These are phyloP conservation scores for Hemaris fuciformis DNA, from an alignment of 2,888 invertebrate genomes.

Conservation along the genomic window DNA sequence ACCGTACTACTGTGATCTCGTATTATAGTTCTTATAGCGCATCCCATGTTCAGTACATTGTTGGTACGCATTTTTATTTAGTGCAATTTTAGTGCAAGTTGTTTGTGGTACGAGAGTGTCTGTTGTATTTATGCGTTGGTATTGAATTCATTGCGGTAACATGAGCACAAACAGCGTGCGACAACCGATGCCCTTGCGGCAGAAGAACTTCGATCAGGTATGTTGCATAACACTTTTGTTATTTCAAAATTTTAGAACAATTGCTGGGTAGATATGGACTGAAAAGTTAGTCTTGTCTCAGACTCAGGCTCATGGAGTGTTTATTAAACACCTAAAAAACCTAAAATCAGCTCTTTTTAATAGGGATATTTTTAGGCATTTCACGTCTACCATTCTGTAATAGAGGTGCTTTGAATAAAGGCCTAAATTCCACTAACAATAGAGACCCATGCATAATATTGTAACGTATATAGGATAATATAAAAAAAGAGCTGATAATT, in stretches of 20 bases:
- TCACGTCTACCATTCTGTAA: too few relatives aligned
- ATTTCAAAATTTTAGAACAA: conserved; percentile 16
- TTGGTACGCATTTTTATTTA: conserved; percentile 31
- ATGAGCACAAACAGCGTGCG: conserved; percentile 46
- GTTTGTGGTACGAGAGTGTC: conserved; percentile 7
- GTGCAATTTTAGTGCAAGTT: conserved; percentile 22
- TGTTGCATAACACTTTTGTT: conserved; percentile 23
- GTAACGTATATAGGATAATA: too few relatives aligned
- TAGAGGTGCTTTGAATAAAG: too few relatives aligned
- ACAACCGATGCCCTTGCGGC: conserved; percentile 83
- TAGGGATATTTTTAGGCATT: neutral
- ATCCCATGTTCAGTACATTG: conserved; percentile 10
- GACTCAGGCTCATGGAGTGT: too few relatives aligned
- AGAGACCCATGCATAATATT: too few relatives aligned
- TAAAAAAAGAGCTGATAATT: neutral
- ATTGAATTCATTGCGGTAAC: conserved; percentile 51
- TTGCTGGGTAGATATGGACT: neutral
- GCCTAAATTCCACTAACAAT: too few relatives aligned
- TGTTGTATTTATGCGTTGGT: conserved; percentile 35
- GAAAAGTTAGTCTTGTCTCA: too few relatives aligned
- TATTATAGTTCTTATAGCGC: conserved; percentile 35
- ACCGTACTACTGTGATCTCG: conserved; percentile 60
- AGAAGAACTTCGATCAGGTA: conserved; percentile 89
- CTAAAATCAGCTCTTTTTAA: too few relatives aligned
- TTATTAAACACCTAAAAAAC: too few relatives aligned